A percentile compares a stretch with the other conserved stretches of the same genome.
Evolutionary conservation across 2,113 vertebrate species (phyloP).

Genomic region (Macquaria ambigua): DNA sequence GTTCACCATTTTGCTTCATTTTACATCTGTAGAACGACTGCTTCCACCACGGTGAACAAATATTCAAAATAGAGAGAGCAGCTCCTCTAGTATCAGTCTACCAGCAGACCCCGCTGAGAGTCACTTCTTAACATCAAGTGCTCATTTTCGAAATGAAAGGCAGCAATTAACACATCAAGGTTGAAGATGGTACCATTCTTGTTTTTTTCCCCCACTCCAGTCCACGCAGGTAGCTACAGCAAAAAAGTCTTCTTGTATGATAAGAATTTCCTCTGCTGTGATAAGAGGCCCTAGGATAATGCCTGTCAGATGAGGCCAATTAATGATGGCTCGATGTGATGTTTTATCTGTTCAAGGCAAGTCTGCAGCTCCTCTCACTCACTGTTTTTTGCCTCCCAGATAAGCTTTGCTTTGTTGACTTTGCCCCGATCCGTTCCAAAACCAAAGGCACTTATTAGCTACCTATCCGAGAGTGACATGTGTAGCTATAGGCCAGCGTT

Average conservation of each 20-base stretch:
- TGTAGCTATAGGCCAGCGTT: constrained; percentile 55
- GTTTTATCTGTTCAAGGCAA: constrained; percentile 67
- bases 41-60: constrained; percentile 1
- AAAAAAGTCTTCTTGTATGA: constrained; percentile 58
- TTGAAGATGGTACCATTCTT: constrained; percentile 28
- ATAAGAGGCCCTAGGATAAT: constrained; percentile 70
- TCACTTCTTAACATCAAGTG: constrained; percentile 49
- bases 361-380: constrained; percentile 45
- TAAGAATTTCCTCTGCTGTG: constrained; percentile 65
- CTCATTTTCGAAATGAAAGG: constrained; percentile 72
- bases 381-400: constrained; percentile 57
- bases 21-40: constrained; percentile 6
- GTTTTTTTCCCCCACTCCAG: constrained; percentile 1
- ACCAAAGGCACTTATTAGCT: constrained; percentile 65
- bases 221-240: constrained; percentile 50
- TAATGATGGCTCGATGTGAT: constrained; percentile 71
- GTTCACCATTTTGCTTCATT: constrained; percentile 5
- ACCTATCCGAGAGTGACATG: constrained; percentile 72
- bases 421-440: constrained; percentile 64
- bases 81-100: constrained; percentile 80
- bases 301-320: constrained; percentile 70
- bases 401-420: constrained; percentile 72
- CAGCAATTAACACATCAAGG: constrained; percentile 74
- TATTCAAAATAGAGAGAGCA: constrained; percentile 65
- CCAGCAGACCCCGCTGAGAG: constrained; percentile 58